Percentiles rank a stretch among this genome's conserved stretches.
Conservation (phyloP, 2,888 invertebrate species). For the Campoletis raptor region DNA sequence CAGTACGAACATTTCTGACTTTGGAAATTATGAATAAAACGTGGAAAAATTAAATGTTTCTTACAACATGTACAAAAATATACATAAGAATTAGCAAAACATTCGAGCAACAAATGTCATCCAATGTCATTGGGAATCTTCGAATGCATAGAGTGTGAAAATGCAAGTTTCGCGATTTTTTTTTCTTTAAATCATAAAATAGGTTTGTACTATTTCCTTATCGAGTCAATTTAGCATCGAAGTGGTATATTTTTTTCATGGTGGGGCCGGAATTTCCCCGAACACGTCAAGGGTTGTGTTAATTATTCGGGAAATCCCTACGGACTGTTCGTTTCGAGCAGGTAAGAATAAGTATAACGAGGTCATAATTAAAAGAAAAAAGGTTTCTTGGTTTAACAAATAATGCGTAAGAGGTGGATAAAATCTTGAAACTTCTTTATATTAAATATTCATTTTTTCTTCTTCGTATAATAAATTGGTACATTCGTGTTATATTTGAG, state of each 20-base stretch:
- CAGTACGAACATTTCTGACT: background rate
- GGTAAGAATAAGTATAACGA: background rate
- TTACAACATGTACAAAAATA: background rate
- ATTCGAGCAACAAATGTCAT: background rate
- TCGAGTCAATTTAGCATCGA: background rate
- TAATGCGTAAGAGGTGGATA: background rate
- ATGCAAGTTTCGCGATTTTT: background rate
- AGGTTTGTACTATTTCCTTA: background rate
- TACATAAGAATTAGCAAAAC: background rate
- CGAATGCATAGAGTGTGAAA: background rate
- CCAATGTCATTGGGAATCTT: background rate
- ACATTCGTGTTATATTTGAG: background rate
- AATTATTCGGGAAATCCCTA: background rate
- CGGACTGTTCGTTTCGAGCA: background rate
- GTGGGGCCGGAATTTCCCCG: background rate
- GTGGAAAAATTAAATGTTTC: background rate
- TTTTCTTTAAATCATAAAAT: background rate
- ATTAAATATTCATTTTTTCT: too few relatives aligned
- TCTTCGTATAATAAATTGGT: slow-evolving; percentile 7
- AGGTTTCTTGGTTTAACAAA: background rate
- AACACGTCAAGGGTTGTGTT: background rate
- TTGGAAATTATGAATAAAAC: background rate
- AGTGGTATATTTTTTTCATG: background rate
- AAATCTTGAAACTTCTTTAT: background rate
- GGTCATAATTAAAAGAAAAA: background rate